Evolutionary conservation across 2,888 invertebrate genomes (phyloP).

Genomic region (Acanthosepion esculentum): DNA sequence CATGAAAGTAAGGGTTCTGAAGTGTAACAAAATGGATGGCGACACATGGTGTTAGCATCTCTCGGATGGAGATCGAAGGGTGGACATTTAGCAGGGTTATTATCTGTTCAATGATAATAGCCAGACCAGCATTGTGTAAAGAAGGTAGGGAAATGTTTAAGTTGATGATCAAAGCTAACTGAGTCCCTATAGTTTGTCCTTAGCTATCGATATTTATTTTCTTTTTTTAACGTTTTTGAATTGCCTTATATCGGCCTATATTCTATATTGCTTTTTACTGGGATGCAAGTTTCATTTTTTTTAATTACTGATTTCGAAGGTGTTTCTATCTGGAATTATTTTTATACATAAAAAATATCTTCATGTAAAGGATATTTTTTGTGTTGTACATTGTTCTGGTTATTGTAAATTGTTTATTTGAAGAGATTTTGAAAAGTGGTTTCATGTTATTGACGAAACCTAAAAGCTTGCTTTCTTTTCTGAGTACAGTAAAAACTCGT

Average conservation of each 20-base stretch:
- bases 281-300: not conserved
- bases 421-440: no score
- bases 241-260: not conserved
- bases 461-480: no score
- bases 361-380: not conserved
- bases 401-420: no score
- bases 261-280: not conserved
- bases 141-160: not conserved
- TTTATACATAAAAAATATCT: not conserved
- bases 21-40: slow-evolving; percentile 13
- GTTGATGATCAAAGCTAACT: not conserved
- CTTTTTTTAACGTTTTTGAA: not conserved
- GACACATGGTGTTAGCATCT: slow-evolving; percentile 18
- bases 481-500: no score
- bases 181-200: not conserved
- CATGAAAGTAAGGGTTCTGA: not conserved
- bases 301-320: no score
- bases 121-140: slow-evolving; percentile 8
- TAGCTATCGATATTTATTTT: not conserved
- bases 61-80: not conserved
- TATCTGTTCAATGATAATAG: not conserved
- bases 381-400: not conserved
- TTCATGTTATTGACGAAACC: no score
- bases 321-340: not conserved
- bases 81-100: slow-evolving; percentile 33